phyloP scores from a whole-genome alignment of 2,888 invertebrate genomes.

The Seira musarum region DNA sequence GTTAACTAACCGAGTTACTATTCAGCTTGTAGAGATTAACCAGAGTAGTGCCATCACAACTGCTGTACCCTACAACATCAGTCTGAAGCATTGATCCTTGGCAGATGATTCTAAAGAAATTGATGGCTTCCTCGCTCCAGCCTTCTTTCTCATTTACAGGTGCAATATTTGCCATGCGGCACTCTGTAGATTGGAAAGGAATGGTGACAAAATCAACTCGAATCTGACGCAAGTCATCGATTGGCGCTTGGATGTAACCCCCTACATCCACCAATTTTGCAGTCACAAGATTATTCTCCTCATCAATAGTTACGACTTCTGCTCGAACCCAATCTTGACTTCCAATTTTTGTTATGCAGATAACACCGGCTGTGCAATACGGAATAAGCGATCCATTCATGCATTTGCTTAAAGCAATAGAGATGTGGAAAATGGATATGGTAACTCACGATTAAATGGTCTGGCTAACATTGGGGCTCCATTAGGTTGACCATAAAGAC shows the following conservation, averaged over 20 bases:
- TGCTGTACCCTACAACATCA: conserved; percentile 87
- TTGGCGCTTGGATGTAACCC: conserved; percentile 87
- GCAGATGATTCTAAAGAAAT: conserved; percentile 85
- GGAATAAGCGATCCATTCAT: conserved; percentile 38
- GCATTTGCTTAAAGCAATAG: too few species aligned
- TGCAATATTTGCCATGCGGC: conserved; percentile 90
- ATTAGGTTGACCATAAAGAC: conserved; percentile 82
- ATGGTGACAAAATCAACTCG: conserved; percentile 93
- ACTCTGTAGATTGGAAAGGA: conserved; percentile 98
- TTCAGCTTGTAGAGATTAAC: conserved; percentile 86
- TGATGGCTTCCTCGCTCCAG: conserved; percentile 86
- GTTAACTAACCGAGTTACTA: conserved; percentile 79
- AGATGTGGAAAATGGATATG: too few species aligned
- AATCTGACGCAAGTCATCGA: conserved; percentile 89
- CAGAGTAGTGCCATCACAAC: conserved; percentile 82
- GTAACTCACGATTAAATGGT: conserved; percentile 81
- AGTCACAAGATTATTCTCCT: conserved; percentile 78
- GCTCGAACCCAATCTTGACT: conserved; percentile 90
- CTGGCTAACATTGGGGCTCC: conserved; percentile 87
- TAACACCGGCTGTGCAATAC: conserved; percentile 81
- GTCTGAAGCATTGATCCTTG: conserved; percentile 89
- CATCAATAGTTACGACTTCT: conserved; percentile 79
- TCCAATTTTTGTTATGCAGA: conserved; percentile 89
- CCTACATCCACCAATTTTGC: conserved; percentile 96
- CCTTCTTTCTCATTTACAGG: conserved; percentile 77